Evolutionary conservation across 2,888 invertebrate species (phyloP).

Genomic region (Watsonalla binaria): DNA sequence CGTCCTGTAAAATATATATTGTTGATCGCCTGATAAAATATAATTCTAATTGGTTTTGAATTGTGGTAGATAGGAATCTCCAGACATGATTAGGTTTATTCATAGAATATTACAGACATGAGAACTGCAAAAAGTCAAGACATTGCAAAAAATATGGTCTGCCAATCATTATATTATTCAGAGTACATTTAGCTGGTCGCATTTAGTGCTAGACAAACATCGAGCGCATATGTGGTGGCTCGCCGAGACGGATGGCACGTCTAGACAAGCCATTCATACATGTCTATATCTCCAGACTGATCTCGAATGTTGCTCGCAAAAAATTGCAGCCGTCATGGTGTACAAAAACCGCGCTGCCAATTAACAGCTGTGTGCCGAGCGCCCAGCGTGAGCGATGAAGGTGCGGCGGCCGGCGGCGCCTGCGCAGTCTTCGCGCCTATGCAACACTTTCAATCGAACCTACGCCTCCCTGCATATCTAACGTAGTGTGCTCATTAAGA

Average conservation of each 20-base stretch:
- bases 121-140: slow-evolving; percentile 35
- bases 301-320: slow-evolving; percentile 45
- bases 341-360: slow-evolving; percentile 43
- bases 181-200: slow-evolving; percentile 43
- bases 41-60: slow-evolving; percentile 32
- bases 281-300: slow-evolving; percentile 59
- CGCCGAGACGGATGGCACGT: slow-evolving; percentile 52
- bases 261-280: slow-evolving; percentile 58
- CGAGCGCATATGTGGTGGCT: slow-evolving; percentile 32
- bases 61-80: slow-evolving; percentile 41
- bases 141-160: slow-evolving; percentile 37
- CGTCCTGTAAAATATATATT: background rate
- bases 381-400: slow-evolving; percentile 7
- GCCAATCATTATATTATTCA: slow-evolving; percentile 48
- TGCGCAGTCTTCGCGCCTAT: no score
- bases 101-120: slow-evolving; percentile 35
- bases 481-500: no score
- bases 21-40: slow-evolving; percentile 28
- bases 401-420: no score
- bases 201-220: slow-evolving; percentile 36
- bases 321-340: slow-evolving; percentile 37
- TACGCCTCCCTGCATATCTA: no score
- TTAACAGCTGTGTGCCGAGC: slow-evolving; percentile 39
- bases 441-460: no score
- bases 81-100: slow-evolving; percentile 49